Base-by-base conservation (phyloP, 2,113 vertebrate genomes). In the Ochotona curzoniae region DNA sequence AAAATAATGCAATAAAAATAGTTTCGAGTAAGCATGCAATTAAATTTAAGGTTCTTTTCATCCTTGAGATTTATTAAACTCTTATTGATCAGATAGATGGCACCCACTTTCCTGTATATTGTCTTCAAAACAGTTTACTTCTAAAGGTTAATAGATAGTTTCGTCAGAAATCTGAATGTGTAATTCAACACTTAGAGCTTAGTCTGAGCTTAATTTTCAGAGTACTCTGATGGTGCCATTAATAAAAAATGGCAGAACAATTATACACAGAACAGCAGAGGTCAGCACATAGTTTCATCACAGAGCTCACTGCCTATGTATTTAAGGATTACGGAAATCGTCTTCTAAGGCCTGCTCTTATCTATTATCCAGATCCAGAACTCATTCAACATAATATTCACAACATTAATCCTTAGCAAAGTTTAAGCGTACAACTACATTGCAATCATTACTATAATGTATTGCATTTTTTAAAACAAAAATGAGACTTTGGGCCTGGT, bases 61-160 rank as follows among this genome's bases (percentile, higher is more conserved):
- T 71, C 61, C 25, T 92, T 81, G 20, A 73, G 69, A 76, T 96
- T 95, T 94, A 94, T 91, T 97, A 94, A 95, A 70, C 6, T 91
- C 95, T 96, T 97, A 76, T 35, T 96, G 87, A 93, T 94, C 96
- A 97, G 96, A 89, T 67, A 67, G 94, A 83, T 88, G 81, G 49
- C 32, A 95, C n/a, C 21, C 9, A 30, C 75, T 23, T 89, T 95
- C 87, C 44, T 94, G 49, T 61, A 25, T 95, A 47, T 38, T 49
- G 94, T 95, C 95, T 90, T 95, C 94, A 93, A 44, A 57, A 89
- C 1, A 95, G 1, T 35, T 93, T 83, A 85, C 28, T 64, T 76
- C 63, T 94, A 97, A 97, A 92, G 35, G 80, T 49, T 73, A 26
- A 51, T 25, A 89, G n/a, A 74, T 30, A 83, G 25, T 70, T 84